phyloP scores from a whole-genome alignment of 2,113 vertebrate genomes.

The Grammomys surdaster region DNA sequence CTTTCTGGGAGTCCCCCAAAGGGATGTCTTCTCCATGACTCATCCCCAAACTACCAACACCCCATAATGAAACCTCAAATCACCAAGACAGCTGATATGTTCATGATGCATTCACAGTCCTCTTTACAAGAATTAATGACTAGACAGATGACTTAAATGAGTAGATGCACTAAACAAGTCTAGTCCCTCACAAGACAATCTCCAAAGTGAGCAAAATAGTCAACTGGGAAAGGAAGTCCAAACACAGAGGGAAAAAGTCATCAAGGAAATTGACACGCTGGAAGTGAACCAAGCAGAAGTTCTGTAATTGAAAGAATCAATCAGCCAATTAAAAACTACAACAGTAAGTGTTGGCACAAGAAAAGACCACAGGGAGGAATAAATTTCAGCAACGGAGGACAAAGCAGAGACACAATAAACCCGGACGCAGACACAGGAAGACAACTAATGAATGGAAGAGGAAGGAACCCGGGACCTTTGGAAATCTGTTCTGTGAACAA shows the following conservation, averaged over 20 bases:
- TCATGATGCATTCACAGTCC: neutral
- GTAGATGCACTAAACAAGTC: neutral
- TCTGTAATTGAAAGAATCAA: neutral
- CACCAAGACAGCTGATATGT: neutral
- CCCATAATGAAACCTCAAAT: neutral
- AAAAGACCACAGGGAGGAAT: neutral
- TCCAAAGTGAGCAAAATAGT: neutral
- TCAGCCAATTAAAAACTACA: neutral
- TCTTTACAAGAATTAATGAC: neutral
- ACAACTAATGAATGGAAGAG: neutral
- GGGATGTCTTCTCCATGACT: neutral
- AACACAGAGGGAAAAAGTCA: neutral
- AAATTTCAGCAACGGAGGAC: neutral
- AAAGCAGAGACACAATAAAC: neutral
- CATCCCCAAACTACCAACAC: neutral
- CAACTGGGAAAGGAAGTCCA: neutral
- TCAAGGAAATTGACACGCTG: neutral
- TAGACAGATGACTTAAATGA: neutral
- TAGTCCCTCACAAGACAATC: neutral
- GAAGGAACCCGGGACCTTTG: neutral
- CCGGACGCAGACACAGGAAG: neutral
- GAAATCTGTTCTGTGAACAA: neutral
- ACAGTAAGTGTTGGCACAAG: neutral
- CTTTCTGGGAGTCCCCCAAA: neutral
- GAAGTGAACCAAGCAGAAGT: neutral